Conservation (phyloP, 2,888 invertebrate genomes). For the Lepetodrilus schrolli region DNA sequence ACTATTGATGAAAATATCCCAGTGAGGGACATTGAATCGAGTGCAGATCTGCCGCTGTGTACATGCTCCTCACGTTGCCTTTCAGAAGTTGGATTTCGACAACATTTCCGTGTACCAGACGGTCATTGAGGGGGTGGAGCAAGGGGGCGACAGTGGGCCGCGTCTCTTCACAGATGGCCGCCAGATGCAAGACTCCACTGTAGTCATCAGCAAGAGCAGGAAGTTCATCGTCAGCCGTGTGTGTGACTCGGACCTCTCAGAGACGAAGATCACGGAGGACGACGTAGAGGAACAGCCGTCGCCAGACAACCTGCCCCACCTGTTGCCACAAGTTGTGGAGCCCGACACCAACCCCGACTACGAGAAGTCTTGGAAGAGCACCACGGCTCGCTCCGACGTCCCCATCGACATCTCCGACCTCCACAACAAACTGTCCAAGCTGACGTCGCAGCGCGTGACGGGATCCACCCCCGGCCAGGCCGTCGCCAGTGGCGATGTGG, state of each 20-base stretch:
- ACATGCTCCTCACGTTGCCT: too few species aligned
- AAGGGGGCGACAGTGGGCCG: too few species aligned
- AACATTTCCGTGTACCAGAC: slow-evolving; percentile 39
- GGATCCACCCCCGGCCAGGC: slow-evolving; percentile 36
- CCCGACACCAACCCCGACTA: slow-evolving; percentile 36
- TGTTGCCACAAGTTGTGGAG: slow-evolving; percentile 18
- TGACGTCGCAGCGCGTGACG: slow-evolving; percentile 43
- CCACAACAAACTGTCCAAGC: slow-evolving; percentile 58
- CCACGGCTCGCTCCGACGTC: slow-evolving; percentile 48
- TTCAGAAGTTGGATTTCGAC: slow-evolving; percentile 55
- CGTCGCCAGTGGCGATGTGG: slow-evolving; percentile 29
- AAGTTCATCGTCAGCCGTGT: slow-evolving; percentile 62
- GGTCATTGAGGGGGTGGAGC: background rate
- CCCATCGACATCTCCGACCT: slow-evolving; percentile 66
- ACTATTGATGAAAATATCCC: too few species aligned
- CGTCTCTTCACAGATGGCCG: slow-evolving; percentile 31
- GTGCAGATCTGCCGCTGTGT: too few species aligned
- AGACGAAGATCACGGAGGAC: slow-evolving; percentile 60
- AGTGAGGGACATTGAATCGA: too few species aligned
- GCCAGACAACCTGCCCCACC: slow-evolving; percentile 43
- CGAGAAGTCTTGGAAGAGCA: slow-evolving; percentile 46
- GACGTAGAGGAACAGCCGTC: slow-evolving; percentile 54
- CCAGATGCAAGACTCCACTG: slow-evolving; percentile 43
- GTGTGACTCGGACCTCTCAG: slow-evolving; percentile 48
- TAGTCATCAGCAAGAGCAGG: slow-evolving; percentile 61